phyloP scores from a whole-genome alignment of 2,797 vertebrate species.

The Scolopax bukidnonensis region DNA sequence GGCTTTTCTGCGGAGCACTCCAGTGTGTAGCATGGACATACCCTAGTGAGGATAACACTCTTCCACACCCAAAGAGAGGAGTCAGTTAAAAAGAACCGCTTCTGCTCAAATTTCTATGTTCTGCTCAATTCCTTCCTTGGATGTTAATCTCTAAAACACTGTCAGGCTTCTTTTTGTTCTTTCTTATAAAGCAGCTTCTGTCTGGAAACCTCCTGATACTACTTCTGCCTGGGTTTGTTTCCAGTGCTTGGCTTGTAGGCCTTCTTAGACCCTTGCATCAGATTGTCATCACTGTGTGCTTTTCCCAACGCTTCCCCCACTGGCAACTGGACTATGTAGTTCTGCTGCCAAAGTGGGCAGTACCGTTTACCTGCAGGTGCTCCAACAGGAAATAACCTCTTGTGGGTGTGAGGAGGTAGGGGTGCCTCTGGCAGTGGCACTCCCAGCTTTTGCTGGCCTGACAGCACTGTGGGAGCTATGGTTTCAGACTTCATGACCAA shows the following conservation, averaged over 20 bases:
- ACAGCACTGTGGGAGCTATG: background rate
- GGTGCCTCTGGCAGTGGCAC: background rate
- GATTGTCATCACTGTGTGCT: rapidly evolving
- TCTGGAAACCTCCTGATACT: background rate
- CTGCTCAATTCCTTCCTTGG: background rate
- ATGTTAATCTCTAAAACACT: background rate
- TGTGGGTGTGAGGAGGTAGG: background rate
- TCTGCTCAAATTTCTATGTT: background rate
- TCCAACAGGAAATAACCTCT: background rate
- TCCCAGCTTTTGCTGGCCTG: background rate
- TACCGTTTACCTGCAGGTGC: background rate
- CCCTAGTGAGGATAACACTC: background rate
- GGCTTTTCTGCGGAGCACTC: background rate
- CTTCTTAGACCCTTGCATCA: background rate
- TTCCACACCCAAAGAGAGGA: background rate
- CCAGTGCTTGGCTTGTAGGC: background rate
- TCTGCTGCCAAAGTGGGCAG: background rate
- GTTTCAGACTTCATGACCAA: background rate
- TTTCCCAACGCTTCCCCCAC: background rate
- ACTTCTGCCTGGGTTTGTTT: background rate
- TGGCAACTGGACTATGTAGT: background rate
- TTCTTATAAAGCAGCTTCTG: background rate
- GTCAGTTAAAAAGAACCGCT: background rate
- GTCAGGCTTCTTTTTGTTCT: background rate
- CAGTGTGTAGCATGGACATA: background rate